These are phyloP conservation scores for Ptiloglossa arizonensis DNA, from an alignment of 1,140 invertebrate genomes.

Conservation along the genomic window DNA sequence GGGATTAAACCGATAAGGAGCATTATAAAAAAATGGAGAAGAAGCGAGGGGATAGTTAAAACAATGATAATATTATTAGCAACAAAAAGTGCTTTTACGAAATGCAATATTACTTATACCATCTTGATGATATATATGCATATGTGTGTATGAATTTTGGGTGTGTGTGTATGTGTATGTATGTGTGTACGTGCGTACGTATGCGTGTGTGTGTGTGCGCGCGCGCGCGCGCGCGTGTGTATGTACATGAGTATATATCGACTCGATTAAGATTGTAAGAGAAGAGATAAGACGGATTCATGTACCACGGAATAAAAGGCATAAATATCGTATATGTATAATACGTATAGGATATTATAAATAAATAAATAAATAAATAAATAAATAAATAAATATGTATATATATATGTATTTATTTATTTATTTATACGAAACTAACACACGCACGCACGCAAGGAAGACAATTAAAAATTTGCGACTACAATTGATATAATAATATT, in stretches of 20 bases:
- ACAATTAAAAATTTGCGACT: slow-evolving; percentile 63
- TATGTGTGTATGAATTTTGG: slow-evolving; percentile 57
- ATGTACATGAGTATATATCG: slow-evolving; percentile 49
- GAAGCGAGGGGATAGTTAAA: slow-evolving; percentile 32
- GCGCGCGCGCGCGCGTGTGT: background rate
- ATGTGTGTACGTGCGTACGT: background rate
- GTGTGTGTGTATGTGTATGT: slow-evolving; percentile 65
- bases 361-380: slow-evolving; percentile 68
- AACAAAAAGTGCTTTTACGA: slow-evolving; percentile 81
- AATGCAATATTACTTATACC: slow-evolving; percentile 81
- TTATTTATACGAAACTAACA: slow-evolving; percentile 55
- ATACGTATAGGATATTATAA: slow-evolving; percentile 55
- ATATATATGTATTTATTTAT: slow-evolving; percentile 67
- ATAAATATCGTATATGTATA: slow-evolving; percentile 72
- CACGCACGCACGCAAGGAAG: slow-evolving; percentile 52
- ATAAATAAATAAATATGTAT: slow-evolving; percentile 70
- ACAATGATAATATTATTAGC: slow-evolving; percentile 79
- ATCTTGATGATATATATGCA: slow-evolving; percentile 72
- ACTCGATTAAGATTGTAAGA: slow-evolving; percentile 66
- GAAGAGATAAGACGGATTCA: slow-evolving; percentile 69
- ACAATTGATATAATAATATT: slow-evolving; percentile 71
- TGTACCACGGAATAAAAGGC: slow-evolving; percentile 74
- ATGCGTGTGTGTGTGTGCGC: slow-evolving; percentile 59
- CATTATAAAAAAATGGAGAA: slow-evolving; percentile 57
- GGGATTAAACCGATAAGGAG: background rate